Percentiles rank a stretch among this genome's conserved stretches.
Evolutionary conservation across 2,888 invertebrate species (phyloP).

Genomic region (Allophyes oxyacanthae): DNA sequence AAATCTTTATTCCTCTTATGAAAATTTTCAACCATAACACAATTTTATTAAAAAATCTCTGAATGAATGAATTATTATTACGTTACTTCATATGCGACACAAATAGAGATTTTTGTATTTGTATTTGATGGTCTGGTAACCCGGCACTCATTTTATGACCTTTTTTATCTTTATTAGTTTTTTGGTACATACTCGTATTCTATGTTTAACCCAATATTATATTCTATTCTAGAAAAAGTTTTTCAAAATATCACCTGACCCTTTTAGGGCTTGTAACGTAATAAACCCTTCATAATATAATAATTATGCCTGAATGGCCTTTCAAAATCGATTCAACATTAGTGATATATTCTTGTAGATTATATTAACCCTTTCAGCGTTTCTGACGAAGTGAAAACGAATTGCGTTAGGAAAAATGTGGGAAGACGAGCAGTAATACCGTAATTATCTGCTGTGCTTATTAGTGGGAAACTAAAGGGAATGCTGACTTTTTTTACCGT

Average conservation of each 20-base stretch:
- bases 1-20: too few relatives aligned
- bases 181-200: neutral
- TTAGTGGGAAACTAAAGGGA: constrained; percentile 12
- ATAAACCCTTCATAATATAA: constrained; percentile 46
- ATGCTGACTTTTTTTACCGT: too few relatives aligned
- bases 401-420: constrained; percentile 26
- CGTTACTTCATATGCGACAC: too few relatives aligned
- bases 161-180: too few relatives aligned
- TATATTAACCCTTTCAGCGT: constrained; percentile 46
- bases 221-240: constrained; percentile 10
- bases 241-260: constrained; percentile 13
- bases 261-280: constrained; percentile 27
- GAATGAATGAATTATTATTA: too few relatives aligned
- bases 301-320: constrained; percentile 43
- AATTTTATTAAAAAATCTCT: too few relatives aligned
- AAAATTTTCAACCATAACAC: too few relatives aligned
- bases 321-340: constrained; percentile 42
- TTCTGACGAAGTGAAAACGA: constrained; percentile 15
- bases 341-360: constrained; percentile 33
- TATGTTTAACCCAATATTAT: neutral
- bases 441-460: constrained; percentile 38
- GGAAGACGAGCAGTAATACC: constrained; percentile 12
- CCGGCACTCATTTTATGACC: neutral
- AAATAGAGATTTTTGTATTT: too few relatives aligned
- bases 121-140: neutral